Conservation (phyloP, 2,888 invertebrate genomes). For the Doris montereyensis region DNA sequence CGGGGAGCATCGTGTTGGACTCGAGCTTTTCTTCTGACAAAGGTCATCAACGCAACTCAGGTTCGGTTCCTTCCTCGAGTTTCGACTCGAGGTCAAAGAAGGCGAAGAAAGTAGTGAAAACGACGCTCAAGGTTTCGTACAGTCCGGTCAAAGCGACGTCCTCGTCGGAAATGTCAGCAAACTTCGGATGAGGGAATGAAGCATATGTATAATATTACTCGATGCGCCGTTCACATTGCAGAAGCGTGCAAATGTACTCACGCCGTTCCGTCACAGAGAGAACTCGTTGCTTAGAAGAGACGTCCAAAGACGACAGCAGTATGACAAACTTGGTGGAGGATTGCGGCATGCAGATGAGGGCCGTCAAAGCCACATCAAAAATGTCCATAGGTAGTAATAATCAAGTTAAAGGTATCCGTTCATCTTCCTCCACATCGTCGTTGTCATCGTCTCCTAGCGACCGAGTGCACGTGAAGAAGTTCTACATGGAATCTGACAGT, state of each 20-base stretch:
- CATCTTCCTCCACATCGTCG: not conserved
- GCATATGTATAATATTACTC: constrained; percentile 8
- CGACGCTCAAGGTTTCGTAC: not conserved
- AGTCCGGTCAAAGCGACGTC: not conserved
- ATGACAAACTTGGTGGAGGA: not conserved
- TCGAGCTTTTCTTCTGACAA: not conserved
- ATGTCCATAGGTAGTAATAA: too few relatives aligned
- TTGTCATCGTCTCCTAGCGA: not conserved
- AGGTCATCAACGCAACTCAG: not conserved
- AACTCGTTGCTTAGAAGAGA: too few relatives aligned
- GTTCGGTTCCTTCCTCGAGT: not conserved
- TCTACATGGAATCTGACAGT: constrained; percentile 6
- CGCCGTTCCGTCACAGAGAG: too few relatives aligned
- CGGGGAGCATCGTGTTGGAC: too few relatives aligned
- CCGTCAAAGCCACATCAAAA: not conserved
- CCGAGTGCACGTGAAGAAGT: not conserved
- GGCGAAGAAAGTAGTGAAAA: not conserved
- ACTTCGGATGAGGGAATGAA: not conserved
- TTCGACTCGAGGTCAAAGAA: not conserved
- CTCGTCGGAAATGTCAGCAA: too few relatives aligned
- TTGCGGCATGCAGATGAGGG: not conserved
- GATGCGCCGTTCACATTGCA: not conserved
- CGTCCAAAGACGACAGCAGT: constrained; percentile 2
- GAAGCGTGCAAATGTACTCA: not conserved
- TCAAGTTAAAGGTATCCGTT: not conserved